Base-by-base conservation (phyloP, 2,797 vertebrate species). In the Urophycis tenuis region DNA sequence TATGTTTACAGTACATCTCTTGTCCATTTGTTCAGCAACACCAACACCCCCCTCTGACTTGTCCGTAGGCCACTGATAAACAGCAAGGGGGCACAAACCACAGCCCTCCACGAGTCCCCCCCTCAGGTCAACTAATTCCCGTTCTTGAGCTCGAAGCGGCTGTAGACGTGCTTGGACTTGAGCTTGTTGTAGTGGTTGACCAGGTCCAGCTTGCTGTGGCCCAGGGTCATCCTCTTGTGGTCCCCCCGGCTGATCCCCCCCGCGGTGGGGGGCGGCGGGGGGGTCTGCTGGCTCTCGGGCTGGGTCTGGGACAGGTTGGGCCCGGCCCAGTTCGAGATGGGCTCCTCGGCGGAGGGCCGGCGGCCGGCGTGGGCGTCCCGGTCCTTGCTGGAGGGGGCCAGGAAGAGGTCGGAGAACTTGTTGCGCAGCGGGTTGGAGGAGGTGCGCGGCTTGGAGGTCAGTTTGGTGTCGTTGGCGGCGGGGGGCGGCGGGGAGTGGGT, bases 191-290 rank as follows among this genome's bases (percentile, higher is more conserved):
- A 96, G 64, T 97, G 95, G 85, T 95, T 97, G 82, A 99, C 95
- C 83, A 99, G 93, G 89, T 99, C 97, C 87, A 99, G 91, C 83
- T 98, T 98, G 88, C 97, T 99, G 89, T 99, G 97, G 39, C 97
- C 97, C n/a, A 99, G 89, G 0, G 97, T 99, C 95, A 97, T 89
- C 69, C 95, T 91, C 45, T 98, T 98, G 82, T 95, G 92, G 8
- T 95, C 93, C 14, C 91, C 83, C 7, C 94, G 91, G 0, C 8
- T 90, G 64, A 94, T 0, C 22, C 83, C 77, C 0, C 53, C 79
- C 0, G 87, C 83, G 0, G 89, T 85, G 0, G 35, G 83, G 0
- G 93, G 91, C 15, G 91, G 83, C 71, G 90, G 79, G 0, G 39
- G 93, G 78, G 22, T 84, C 81, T 91, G 93, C 87, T 89, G 86